phyloP scores from a whole-genome alignment of 2,797 vertebrate genomes.

The Amblyraja radiata region DNA sequence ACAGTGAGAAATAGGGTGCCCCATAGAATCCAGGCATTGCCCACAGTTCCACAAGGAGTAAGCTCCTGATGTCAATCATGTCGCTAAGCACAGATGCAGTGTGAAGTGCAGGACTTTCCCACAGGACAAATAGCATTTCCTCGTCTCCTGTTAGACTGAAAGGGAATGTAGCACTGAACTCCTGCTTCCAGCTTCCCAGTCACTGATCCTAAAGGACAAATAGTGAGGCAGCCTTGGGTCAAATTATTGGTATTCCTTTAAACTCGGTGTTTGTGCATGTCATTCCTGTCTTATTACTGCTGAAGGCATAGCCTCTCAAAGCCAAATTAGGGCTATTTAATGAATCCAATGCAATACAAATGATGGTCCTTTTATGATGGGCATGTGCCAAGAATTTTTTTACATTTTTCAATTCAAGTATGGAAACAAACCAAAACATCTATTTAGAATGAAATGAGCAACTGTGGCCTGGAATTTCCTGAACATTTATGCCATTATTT shows the following conservation, averaged over 20 bases:
- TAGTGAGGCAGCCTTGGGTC: background rate
- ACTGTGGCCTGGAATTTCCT: background rate
- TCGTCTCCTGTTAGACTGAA: background rate
- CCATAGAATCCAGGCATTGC: background rate
- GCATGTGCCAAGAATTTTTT: background rate
- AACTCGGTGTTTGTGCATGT: background rate
- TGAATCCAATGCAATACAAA: conserved; percentile 4
- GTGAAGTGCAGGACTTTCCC: background rate
- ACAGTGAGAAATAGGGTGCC: background rate
- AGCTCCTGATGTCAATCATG: conserved; percentile 13
- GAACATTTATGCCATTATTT: background rate
- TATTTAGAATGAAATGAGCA: background rate
- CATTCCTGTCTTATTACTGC: background rate
- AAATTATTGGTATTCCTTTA: background rate
- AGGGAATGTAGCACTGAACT: background rate
- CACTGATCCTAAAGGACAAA: background rate
- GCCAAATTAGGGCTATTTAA: conserved; percentile 13
- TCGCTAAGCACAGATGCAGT: background rate
- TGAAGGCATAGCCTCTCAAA: background rate
- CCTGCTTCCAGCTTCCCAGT: background rate
- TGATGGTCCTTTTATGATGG: conserved; percentile 1
- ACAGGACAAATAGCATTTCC: background rate
- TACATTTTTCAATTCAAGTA: background rate
- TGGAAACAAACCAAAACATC: background rate
- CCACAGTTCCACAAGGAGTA: background rate